Percentiles rank a stretch among this genome's conserved stretches.
Evolutionary conservation across 2,797 vertebrate genomes (phyloP).

Genomic region (Saxicola maurus): DNA sequence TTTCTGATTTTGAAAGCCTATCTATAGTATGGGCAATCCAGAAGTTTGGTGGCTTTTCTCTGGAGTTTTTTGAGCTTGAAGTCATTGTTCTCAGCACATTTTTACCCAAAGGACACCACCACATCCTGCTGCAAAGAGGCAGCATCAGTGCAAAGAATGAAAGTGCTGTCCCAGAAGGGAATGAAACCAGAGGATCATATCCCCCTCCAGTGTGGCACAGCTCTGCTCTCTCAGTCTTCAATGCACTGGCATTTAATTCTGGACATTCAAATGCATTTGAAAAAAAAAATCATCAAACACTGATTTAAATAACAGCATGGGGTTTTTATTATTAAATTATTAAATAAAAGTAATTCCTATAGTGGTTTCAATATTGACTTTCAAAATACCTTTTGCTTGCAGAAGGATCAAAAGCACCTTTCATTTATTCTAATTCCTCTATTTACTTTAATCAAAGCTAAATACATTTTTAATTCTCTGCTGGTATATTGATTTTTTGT

Average conservation of each 20-base stretch:
- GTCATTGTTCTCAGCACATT: not conserved
- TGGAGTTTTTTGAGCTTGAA: not conserved
- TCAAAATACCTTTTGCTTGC: not conserved
- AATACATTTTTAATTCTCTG: slow-evolving; percentile 29
- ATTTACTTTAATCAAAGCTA: slow-evolving; percentile 19
- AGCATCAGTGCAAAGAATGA: not conserved
- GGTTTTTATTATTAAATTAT: not conserved
- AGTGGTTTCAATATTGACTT: slow-evolving; percentile 32
- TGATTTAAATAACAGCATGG: not conserved
- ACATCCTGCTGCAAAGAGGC: not conserved
- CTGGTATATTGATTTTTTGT: not conserved
- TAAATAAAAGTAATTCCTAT: slow-evolving; percentile 1
- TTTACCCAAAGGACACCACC: not conserved
- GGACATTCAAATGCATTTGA: not conserved
- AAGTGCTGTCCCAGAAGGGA: not conserved
- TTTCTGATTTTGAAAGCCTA: not conserved
- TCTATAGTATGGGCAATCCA: not conserved
- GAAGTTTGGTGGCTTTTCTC: not conserved
- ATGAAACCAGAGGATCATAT: not conserved
- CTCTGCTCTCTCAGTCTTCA: not conserved
- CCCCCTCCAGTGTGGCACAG: not conserved
- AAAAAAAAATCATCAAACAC: not conserved
- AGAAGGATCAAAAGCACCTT: slow-evolving; percentile 1
- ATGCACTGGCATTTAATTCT: not conserved
- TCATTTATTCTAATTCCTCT: slow-evolving; percentile 20